A percentile compares a stretch with the other conserved stretches of the same genome.
Evolutionary conservation across 2,888 invertebrate species (phyloP).

Genomic region (Eugnorisma glareosa): DNA sequence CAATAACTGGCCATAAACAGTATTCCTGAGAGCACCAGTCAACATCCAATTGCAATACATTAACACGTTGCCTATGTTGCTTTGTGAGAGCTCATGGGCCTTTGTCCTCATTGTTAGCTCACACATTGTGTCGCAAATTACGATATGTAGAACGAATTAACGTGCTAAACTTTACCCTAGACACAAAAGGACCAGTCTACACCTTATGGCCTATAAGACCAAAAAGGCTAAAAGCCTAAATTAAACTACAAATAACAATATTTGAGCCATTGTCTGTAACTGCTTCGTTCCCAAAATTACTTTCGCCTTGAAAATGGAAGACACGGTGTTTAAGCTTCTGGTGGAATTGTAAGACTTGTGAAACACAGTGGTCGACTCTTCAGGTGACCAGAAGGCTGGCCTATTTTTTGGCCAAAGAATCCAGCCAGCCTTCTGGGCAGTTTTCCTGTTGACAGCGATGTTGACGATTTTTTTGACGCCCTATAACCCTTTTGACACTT

Average conservation of each 20-base stretch:
- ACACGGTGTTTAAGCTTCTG: slow-evolving; percentile 4
- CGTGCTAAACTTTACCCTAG: slow-evolving; percentile 70
- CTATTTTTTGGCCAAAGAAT: no score
- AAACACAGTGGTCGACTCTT: neutral
- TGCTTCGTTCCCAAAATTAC: slow-evolving; percentile 19
- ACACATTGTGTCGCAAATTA: slow-evolving; percentile 65
- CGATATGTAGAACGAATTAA: slow-evolving; percentile 71
- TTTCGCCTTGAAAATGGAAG: slow-evolving; percentile 31
- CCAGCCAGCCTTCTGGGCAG: no score
- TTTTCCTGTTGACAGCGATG: no score
- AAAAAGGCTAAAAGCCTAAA: slow-evolving; percentile 27
- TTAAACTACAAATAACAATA: slow-evolving; percentile 21
- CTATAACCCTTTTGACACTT: no score
- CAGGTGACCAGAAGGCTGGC: no score
- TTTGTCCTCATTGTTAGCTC: slow-evolving; percentile 59
- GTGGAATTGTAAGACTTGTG: neutral
- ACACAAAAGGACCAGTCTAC: slow-evolving; percentile 75
- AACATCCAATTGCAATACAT: slow-evolving; percentile 72
- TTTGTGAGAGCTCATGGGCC: slow-evolving; percentile 56
- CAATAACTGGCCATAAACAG: slow-evolving; percentile 51
- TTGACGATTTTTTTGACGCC: no score
- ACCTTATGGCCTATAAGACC: slow-evolving; percentile 75
- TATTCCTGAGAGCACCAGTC: slow-evolving; percentile 63
- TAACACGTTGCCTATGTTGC: slow-evolving; percentile 73
- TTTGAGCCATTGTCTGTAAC: slow-evolving; percentile 46